Evolutionary conservation across 1,140 invertebrate genomes (phyloP).

Genomic region (Oscheius sp.): DNA sequence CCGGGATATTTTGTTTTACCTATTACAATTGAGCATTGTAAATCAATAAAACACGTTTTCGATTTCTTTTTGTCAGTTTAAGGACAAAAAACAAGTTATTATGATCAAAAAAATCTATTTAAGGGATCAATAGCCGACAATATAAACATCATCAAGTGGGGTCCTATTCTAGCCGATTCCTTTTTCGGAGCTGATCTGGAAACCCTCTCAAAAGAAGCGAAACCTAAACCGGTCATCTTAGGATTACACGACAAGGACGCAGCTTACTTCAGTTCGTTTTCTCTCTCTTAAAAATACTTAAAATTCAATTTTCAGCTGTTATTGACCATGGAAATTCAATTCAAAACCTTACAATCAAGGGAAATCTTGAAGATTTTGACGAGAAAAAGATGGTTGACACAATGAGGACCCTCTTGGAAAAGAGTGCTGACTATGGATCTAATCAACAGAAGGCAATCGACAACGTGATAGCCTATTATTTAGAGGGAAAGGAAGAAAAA

Average conservation of each 20-base stretch:
- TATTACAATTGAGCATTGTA: too few species aligned
- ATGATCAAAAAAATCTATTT: too few species aligned
- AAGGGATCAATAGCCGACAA: not conserved
- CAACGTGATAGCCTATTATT: conserved; percentile 1
- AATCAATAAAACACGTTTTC: too few species aligned
- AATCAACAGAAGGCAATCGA: conserved; percentile 15
- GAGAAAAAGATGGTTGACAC: conserved; percentile 23
- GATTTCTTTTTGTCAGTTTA: too few species aligned
- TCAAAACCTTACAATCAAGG: not conserved
- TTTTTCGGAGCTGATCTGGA: conserved; percentile 22
- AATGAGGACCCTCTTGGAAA: not conserved
- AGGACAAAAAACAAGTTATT: too few species aligned
- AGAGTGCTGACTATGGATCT: conserved; percentile 5
- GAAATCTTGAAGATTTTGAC: not conserved
- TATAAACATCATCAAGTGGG: conserved; percentile 24
- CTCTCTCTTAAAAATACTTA: not conserved
- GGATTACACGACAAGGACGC: conserved; percentile 33
- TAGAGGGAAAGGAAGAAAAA: conserved; percentile 9
- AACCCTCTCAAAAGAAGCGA: conserved; percentile 8
- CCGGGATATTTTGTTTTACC: too few species aligned
- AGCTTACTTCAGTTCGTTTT: conserved; percentile 25
- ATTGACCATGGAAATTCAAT: conserved; percentile 16
- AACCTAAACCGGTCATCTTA: conserved; percentile 28
- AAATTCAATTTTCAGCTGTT: conserved; percentile 15
- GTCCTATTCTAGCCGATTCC: conserved; percentile 30